Conservation (phyloP, 1,140 invertebrate species). For the Trichonephila clavipes region DNA sequence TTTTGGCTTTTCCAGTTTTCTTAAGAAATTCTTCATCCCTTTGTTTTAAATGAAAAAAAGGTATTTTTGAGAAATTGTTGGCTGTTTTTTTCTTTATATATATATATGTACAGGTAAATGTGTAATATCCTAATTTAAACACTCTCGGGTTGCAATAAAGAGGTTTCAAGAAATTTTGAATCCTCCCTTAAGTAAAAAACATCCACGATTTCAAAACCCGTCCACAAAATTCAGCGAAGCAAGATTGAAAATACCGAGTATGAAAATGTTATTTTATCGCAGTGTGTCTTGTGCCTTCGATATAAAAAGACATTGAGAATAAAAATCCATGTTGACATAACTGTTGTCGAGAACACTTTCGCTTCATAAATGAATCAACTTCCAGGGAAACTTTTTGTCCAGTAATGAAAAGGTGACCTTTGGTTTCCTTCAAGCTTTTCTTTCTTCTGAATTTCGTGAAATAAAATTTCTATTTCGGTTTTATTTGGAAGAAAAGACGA, state of each 20-base stretch:
- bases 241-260: not conserved
- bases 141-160: no score
- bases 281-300: not conserved
- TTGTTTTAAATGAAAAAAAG: no score
- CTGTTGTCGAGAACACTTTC: constrained; percentile 4
- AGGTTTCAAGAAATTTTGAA: no score
- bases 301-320: not conserved
- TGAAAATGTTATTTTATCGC: constrained; percentile 1
- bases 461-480: not conserved
- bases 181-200: not conserved
- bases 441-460: not conserved
- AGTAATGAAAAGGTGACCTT: not conserved
- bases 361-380: not conserved
- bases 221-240: not conserved
- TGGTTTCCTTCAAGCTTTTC: not conserved
- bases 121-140: no score
- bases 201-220: not conserved
- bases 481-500: not conserved
- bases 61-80: not conserved
- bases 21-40: no score
- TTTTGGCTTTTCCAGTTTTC: no score
- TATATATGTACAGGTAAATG: no score
- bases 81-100: not conserved
- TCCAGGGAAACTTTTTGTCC: not conserved
- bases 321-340: constrained; percentile 9